Conservation (phyloP, 2,113 vertebrate genomes). For the Ictalurus punctatus region DNA sequence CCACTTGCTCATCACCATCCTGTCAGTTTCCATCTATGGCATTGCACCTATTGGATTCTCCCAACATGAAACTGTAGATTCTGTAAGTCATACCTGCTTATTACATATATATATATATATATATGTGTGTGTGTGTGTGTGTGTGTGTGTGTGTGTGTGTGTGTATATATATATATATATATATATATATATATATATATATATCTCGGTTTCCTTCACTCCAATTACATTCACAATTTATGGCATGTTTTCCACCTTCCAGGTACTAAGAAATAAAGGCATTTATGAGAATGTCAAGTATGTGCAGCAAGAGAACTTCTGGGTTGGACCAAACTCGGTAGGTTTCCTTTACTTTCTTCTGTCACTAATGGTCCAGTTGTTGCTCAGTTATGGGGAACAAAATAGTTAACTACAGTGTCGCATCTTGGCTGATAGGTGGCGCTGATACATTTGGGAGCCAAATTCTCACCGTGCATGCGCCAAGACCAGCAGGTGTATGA, state of each 20-base stretch:
- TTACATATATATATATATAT: neutral
- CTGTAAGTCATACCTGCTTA: constrained; percentile 77
- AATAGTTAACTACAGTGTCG: neutral
- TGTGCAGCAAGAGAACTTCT: constrained; percentile 98
- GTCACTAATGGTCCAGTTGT: neutral
- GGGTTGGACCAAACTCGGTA: constrained; percentile 96
- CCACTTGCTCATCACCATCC: constrained; percentile 93
- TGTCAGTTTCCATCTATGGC: constrained; percentile 93
- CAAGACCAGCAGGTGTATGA: constrained; percentile 92
- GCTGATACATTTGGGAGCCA: constrained; percentile 96
- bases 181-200: no score
- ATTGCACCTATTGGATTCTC: constrained; percentile 97
- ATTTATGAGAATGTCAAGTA: constrained; percentile 98
- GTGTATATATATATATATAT: no score
- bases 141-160: no score
- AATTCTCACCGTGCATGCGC: constrained; percentile 97
- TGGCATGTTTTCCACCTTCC: constrained; percentile 17
- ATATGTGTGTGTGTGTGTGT: no score
- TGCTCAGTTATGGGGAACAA: neutral
- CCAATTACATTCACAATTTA: neutral
- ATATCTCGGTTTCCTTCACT: neutral
- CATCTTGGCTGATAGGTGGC: constrained; percentile 77
- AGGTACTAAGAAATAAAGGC: constrained; percentile 96
- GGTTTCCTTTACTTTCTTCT: constrained; percentile 49
- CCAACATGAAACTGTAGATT: constrained; percentile 95